Base-by-base conservation (phyloP, 2,888 invertebrate species). In the Phyto melanocephala region DNA sequence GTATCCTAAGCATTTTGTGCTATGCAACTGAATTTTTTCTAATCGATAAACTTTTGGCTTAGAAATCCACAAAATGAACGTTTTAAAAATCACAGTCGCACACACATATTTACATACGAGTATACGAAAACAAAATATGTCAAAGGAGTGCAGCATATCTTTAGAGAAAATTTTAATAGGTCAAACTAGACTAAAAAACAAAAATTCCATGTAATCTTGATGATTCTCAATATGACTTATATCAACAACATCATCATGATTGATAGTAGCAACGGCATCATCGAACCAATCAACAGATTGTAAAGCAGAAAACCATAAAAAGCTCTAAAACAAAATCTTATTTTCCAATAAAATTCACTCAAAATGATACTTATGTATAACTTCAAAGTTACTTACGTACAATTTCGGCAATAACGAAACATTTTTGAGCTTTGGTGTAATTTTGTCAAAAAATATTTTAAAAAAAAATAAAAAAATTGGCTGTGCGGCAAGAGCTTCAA, bases 211-310 rank as follows among this genome's bases (percentile, higher is more conserved):
- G 28, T 68, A 33, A 60, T 60, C 40, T n/a, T 60, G 7, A 52
- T 24, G 65, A 65, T 65, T 35, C 47, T 65, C 17, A 24, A 42
- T 74, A 15, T 56, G 40, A 15, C 50, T 56, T 33, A 28, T n/a
- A 47, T 54, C 40, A 68, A 17, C 11, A 68, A 24, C 58, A 35
- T 60, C 58, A 40, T 37, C 58, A 47, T 20, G 8, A 8, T 7
- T 40, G 7, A 47, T 0, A 22, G 20, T 8, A 17, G 8, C 50
- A n/a, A 15, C 24, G 33, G 11, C 45, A 22, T 75, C 42, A 45
- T 68, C 67, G 45, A 52, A 45, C 22, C 77, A 81, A 72, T 81
- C 76, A 81, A 81, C 80, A 81, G 76, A 71, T 76, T 81, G 70
- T 71, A 60, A 81, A 45, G 77, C 67, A 54, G 71, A 67, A 67